Conservation (phyloP, 2,888 invertebrate genomes). For the Campoplex capitator region DNA sequence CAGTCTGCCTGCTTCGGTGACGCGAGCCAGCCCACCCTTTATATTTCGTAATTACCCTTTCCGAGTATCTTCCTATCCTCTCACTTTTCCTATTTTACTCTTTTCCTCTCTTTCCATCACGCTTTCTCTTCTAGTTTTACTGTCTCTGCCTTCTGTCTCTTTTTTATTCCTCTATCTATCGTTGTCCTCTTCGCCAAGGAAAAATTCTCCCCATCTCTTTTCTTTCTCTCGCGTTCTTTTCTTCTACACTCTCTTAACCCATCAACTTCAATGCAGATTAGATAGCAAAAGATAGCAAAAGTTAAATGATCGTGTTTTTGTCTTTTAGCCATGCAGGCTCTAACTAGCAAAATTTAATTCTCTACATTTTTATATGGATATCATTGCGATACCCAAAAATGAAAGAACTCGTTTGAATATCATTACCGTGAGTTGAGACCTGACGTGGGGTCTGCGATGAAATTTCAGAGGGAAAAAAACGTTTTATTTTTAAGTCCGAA, state of each 20-base stretch:
- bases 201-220: conserved; percentile 55
- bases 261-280: too few species aligned
- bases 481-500: too few species aligned
- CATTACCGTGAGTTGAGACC: too few species aligned
- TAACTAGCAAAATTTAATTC: too few species aligned
- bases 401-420: too few species aligned
- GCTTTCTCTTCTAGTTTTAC: conserved; percentile 52
- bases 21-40: conserved; percentile 82
- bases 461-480: too few species aligned
- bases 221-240: conserved; percentile 31
- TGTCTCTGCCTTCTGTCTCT: conserved; percentile 40
- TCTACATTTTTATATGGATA: too few species aligned
- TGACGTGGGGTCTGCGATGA: too few species aligned
- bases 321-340: too few species aligned
- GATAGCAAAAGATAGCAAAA: too few species aligned
- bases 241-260: not conserved
- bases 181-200: conserved; percentile 48
- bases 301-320: too few species aligned
- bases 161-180: conserved; percentile 43
- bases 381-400: too few species aligned
- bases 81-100: conserved; percentile 71
- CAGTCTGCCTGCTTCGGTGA: conserved; percentile 79
- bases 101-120: conserved; percentile 55
- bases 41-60: conserved; percentile 84
- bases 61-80: conserved; percentile 74